Base-by-base conservation (phyloP, 2,888 invertebrate genomes). In the Archaeoteleia sp. region DNA sequence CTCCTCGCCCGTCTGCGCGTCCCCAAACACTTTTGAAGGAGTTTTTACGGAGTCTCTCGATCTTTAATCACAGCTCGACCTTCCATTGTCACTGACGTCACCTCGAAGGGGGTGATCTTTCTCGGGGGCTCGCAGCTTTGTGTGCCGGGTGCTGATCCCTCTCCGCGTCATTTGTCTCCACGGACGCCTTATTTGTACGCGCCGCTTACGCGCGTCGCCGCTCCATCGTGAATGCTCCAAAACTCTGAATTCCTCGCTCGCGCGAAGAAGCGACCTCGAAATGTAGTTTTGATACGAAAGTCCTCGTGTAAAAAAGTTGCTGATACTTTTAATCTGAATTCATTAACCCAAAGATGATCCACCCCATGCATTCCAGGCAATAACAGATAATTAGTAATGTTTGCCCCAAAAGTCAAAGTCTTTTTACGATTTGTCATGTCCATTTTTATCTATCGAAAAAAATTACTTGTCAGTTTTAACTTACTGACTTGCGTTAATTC, bases 31-130 rank as follows among this genome's bases (percentile, higher is more conserved):
- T 81, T 80, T 80, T 81, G 70, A 79, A 81, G 78, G 75, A 82
- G 79, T 82, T 82, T 82, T 83, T 82, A 79, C 82, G 78, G 73
- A 83, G 81, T 80, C 82, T 79, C 82, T 80, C 82, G 83, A 83
- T 83, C 83, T 83, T 83, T 83, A 83, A 83, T 83, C 83, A 83
- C 83, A 78, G 79, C 83, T 83, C 83, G 83, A 83, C 83, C 83
- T 83, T 80, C 81, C 79, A 82, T 83, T 83, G 83, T 83, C 83
- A 76, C 76, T 82, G 82, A 83, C 83, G 82, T 83, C 83, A 83
- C 83, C 83, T 83, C 79, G 54, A 40, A 51, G 51, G 80, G 80
- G 80, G 80, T 78, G 75, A 71, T 67, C 71, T n/a, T n/a, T 39
- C 48, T 40, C 23, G 30, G 67, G 74, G 77, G 76, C 53, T 30